Evolutionary conservation across 2,888 invertebrate species (phyloP).

Genomic region (Uropetala carovei): DNA sequence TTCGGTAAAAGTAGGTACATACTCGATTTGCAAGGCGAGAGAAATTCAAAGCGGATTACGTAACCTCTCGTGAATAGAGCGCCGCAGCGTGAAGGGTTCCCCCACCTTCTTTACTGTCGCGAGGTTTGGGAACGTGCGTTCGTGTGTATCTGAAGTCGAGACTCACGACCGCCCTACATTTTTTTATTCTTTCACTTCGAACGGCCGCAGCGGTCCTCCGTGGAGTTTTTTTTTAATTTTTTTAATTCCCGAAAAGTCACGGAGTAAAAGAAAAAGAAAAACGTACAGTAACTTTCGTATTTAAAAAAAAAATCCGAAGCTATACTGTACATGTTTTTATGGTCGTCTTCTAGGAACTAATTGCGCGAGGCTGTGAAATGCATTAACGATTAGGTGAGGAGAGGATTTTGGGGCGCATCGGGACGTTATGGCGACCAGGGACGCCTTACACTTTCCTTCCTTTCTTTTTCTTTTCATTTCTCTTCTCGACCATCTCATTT

Average conservation of each 20-base stretch:
- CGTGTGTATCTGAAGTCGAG: background rate
- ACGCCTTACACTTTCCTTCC: background rate
- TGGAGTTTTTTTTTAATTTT: background rate
- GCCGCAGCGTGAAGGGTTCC: background rate
- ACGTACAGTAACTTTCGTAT: background rate
- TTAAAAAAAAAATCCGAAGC: background rate
- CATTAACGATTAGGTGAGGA: no score
- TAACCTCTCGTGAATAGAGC: background rate
- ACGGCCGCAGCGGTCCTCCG: background rate
- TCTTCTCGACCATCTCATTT: background rate
- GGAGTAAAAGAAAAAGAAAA: background rate
- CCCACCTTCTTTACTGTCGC: slow-evolving; percentile 14
- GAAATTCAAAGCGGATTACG: slow-evolving; percentile 18
- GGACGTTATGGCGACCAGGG: no score
- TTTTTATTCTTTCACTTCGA: background rate
- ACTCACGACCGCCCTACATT: background rate
- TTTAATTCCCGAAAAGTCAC: background rate
- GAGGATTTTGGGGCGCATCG: no score
- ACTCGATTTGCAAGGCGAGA: background rate
- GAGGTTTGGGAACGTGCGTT: background rate
- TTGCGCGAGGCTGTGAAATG: background rate
- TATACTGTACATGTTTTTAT: background rate
- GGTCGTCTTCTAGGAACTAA: background rate
- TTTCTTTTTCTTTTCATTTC: background rate
- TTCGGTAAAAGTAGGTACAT: background rate